Evolutionary conservation across 2,888 invertebrate genomes (phyloP).

Genomic region (Odontocerum albicorne): DNA sequence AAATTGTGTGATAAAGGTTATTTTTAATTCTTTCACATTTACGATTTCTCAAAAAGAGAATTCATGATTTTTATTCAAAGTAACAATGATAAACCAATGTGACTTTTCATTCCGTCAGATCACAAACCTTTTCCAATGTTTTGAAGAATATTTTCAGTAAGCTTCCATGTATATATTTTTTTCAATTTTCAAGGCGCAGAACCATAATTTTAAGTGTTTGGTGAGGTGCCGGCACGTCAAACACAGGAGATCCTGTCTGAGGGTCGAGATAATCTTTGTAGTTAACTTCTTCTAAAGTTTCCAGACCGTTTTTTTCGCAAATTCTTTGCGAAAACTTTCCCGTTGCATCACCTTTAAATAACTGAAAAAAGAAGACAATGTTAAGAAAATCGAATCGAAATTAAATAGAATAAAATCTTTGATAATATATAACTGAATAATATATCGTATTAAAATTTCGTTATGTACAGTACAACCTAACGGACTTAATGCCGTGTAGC

Average conservation of each 20-base stretch:
- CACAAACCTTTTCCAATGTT: background rate
- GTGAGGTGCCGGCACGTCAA: constrained; percentile 68
- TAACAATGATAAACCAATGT: too few species aligned
- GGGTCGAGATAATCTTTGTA: constrained; percentile 71
- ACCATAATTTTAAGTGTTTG: constrained; percentile 71
- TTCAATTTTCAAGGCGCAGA: constrained; percentile 44
- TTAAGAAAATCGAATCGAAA: background rate
- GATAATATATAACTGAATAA: too few species aligned
- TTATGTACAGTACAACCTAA: too few species aligned
- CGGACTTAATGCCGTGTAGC: too few species aligned
- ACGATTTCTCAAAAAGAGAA: too few species aligned
- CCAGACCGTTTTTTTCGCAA: constrained; percentile 67
- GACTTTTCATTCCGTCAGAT: too few species aligned
- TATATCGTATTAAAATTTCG: too few species aligned
- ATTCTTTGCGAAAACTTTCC: constrained; percentile 79
- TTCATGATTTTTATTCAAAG: too few species aligned
- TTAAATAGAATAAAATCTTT: too few species aligned
- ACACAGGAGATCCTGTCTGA: constrained; percentile 59
- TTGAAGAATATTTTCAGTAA: background rate
- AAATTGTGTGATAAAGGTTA: too few species aligned
- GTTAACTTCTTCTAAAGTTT: constrained; percentile 62
- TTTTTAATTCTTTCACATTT: too few species aligned
- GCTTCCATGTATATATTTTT: too few species aligned
- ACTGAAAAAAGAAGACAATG: constrained; percentile 48
- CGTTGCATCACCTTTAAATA: constrained; percentile 81